Conservation (phyloP, 2,113 vertebrate species). For the Callipepla californica region DNA sequence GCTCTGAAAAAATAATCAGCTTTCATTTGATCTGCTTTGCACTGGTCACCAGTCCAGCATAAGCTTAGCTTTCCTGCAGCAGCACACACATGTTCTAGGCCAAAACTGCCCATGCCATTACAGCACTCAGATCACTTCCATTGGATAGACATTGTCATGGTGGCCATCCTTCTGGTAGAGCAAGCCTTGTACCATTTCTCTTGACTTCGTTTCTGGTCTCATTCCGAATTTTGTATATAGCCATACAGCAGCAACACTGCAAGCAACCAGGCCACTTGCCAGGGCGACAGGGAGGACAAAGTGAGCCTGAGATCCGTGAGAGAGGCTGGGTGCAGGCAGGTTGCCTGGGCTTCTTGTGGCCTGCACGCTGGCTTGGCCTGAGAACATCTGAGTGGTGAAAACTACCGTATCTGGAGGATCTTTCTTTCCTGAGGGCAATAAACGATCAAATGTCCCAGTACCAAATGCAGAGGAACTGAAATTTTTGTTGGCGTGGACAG, state of each 20-base stretch:
- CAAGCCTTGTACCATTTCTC: constrained; percentile 44
- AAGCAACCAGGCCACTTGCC: background rate
- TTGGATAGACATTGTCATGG: background rate
- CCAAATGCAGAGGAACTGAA: background rate
- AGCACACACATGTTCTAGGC: background rate
- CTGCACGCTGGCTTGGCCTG: background rate
- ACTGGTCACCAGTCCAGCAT: background rate
- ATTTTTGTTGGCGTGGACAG: background rate
- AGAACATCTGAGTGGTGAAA: background rate
- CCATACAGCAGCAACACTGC: background rate
- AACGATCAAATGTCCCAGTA: background rate
- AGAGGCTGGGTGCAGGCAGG: background rate
- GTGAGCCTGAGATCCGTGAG: background rate
- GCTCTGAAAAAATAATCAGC: background rate
- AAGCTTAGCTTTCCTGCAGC: background rate
- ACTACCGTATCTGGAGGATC: background rate
- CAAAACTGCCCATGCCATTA: background rate
- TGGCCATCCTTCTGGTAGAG: background rate
- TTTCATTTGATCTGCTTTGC: background rate
- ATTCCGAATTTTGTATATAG: constrained; percentile 4
- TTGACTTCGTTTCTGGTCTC: background rate
- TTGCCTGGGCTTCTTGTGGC: background rate
- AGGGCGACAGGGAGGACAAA: constrained; percentile 1
- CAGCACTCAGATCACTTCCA: constrained; percentile 44
- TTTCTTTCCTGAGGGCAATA: background rate